Evolutionary conservation across 2,797 vertebrate species (phyloP).

Genomic region (Remorina albescens): DNA sequence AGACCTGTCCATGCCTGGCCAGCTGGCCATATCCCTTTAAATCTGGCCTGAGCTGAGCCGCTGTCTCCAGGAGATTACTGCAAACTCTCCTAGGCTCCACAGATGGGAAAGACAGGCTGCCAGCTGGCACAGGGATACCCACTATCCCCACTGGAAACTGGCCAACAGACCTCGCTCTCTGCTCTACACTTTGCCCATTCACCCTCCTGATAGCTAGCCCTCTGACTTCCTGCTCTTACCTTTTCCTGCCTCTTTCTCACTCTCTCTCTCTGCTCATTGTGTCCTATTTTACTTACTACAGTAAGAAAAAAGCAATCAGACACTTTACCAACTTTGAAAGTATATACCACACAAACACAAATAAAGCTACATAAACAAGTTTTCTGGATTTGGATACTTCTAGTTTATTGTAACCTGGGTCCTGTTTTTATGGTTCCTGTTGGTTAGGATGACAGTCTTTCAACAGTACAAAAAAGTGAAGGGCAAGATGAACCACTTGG

Average conservation of each 20-base stretch:
- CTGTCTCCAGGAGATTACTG: conserved; percentile 84
- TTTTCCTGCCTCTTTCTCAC: conserved; percentile 14
- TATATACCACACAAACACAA: neutral
- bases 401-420: no score
- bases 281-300: neutral
- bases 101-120: conserved; percentile 86
- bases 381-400: neutral
- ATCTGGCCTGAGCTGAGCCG: conserved; percentile 79
- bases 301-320: neutral
- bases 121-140: conserved; percentile 87
- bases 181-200: conserved; percentile 73
- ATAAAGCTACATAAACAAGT: neutral
- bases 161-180: conserved; percentile 76
- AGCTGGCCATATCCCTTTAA: conserved; percentile 85
- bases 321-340: neutral
- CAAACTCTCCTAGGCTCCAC: conserved; percentile 84
- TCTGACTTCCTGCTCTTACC: conserved; percentile 49
- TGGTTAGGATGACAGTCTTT: neutral
- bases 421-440: neutral
- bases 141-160: conserved; percentile 81
- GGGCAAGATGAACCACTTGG: neutral
- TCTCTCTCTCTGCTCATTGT: conserved; percentile 11
- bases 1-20: conserved; percentile 79
- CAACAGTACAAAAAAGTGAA: neutral
- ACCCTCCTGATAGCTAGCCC: conserved; percentile 59